phyloP scores from a whole-genome alignment of 2,113 vertebrate species.

The Ariopsis seemanni region DNA sequence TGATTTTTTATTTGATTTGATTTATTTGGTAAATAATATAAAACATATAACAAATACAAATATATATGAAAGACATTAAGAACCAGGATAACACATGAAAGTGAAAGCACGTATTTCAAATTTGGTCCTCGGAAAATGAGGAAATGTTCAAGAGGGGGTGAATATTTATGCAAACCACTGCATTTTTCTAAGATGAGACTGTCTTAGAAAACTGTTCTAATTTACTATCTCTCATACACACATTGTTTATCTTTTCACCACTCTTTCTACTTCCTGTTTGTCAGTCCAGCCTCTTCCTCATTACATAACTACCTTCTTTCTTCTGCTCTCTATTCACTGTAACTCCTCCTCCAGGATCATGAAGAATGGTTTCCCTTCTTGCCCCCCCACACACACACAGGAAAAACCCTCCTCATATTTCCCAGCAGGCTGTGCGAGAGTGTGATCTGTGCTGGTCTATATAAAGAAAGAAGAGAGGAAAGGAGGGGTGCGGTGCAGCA shows the following conservation, averaged over 20 bases:
- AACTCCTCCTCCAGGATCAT: background rate
- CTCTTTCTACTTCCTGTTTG: constrained; percentile 36
- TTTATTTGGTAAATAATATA: too few species aligned
- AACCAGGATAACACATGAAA: too few species aligned
- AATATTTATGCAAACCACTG: background rate
- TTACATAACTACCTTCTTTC: constrained; percentile 14
- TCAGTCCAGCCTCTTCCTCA: constrained; percentile 14
- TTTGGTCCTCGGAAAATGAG: background rate
- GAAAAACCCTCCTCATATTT: constrained; percentile 49
- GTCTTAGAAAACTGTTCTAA: background rate
- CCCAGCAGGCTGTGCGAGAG: constrained; percentile 72
- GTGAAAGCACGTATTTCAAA: background rate
- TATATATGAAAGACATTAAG: too few species aligned
- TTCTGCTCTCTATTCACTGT: background rate
- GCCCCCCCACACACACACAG: background rate
- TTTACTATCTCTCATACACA: background rate
- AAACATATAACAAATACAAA: too few species aligned
- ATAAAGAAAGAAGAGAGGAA: constrained; percentile 66
- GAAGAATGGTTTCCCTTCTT: background rate
- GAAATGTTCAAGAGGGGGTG: background rate
- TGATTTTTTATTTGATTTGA: background rate
- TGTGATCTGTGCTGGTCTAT: constrained; percentile 66
- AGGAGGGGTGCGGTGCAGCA: constrained; percentile 71
- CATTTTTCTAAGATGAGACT: background rate
- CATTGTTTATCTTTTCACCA: constrained; percentile 11